Conservation (phyloP, 2,113 vertebrate species). For the Ammodramus savannarum region DNA sequence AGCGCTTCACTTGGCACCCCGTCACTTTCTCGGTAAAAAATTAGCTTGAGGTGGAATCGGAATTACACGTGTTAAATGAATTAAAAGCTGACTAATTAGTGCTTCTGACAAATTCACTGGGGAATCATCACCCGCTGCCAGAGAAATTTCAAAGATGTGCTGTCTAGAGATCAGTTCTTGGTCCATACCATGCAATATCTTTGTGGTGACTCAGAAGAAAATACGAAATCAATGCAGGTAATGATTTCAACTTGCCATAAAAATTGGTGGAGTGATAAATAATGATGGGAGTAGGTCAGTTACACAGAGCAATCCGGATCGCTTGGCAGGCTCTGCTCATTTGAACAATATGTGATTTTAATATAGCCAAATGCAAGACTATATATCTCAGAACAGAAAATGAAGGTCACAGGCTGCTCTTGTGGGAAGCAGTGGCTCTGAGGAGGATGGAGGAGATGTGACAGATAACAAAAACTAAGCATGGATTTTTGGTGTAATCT, state of each 20-base stretch:
- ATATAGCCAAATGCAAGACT: conserved; percentile 55
- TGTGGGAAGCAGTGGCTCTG: neutral
- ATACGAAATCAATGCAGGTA: neutral
- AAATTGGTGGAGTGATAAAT: conserved; percentile 56
- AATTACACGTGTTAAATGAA: neutral
- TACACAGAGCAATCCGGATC: conserved; percentile 51
- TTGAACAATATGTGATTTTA: conserved; percentile 64
- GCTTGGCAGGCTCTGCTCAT: conserved; percentile 52
- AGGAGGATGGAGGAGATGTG: neutral
- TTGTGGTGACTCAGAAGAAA: neutral
- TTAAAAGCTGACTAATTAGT: neutral
- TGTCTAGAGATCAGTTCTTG: neutral
- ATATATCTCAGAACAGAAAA: conserved; percentile 22
- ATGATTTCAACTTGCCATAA: conserved; percentile 30
- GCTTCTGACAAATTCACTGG: neutral
- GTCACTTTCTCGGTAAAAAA: neutral
- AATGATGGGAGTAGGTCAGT: conserved; percentile 49
- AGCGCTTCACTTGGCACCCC: neutral
- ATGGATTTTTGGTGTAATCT: neutral
- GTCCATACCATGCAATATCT: neutral
- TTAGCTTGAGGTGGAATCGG: neutral
- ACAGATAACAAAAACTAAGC: neutral
- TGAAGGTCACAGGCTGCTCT: conserved; percentile 37
- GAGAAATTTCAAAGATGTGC: neutral
- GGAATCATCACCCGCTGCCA: neutral